Base-by-base conservation (phyloP, 2,113 vertebrate species). In the Oryzias celebensis region DNA sequence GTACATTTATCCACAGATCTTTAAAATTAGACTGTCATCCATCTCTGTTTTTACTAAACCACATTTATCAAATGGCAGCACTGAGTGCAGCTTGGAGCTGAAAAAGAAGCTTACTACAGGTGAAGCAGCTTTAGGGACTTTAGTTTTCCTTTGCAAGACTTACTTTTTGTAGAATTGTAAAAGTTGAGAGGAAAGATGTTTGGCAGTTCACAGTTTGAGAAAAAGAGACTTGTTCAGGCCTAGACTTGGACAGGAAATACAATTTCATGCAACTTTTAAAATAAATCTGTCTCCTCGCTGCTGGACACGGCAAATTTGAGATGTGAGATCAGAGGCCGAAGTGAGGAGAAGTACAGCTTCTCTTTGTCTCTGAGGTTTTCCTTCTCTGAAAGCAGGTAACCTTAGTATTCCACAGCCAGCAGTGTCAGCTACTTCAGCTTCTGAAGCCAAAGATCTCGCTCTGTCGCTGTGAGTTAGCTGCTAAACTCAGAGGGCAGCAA, bases 401-500 rank as follows among this genome's bases (percentile, higher is more conserved):
- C 63, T 60, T 47, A 10, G 41, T 54, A 31, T 10, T 43, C 20
- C 62, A 54, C 51, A 22, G 61, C 60, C 72, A 62, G 4, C 23
- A 46, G 44, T 43, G 44, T 51, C 26, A 49, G 36, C 49, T 36
- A 12, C 12, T 48, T 45, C 58, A 43, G 23, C 62, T 55, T 36
- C 26, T 24, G 22, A 49, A 50, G 54, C 58, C 28, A 24, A 45
- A 36, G 31, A 58, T 54, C 52, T 58, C 53, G n/a, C n/a, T n/a
- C 70, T 77, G 66, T 65, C 73, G 15, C 41, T 16, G 17, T 55
- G 62, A 55, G 72, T 70, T 71, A 63, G 47, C 43, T 45, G 54
- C 51, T 68, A 69, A 81, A 71, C 58, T 82, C 68, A 77, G 51
- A 69, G 64, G 65, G 49, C 58, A 45, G 24, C 8, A 54, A 68